Conservation (phyloP, 2,113 vertebrate genomes). For the Psittacus erithacus region DNA sequence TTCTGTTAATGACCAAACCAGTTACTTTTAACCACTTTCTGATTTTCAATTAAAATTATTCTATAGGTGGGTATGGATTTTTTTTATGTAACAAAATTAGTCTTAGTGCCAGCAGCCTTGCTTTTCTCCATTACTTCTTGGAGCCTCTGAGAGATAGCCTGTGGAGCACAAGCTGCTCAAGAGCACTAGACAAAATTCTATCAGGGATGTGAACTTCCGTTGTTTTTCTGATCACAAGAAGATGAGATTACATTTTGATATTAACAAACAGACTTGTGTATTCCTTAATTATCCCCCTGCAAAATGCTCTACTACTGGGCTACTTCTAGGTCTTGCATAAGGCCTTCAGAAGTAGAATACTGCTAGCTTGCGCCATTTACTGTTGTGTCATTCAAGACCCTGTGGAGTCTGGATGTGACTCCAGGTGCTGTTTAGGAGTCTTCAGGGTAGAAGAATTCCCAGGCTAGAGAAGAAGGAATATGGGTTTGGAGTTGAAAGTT, state of each 20-base stretch:
- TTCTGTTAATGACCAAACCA: background rate
- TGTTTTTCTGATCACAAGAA: background rate
- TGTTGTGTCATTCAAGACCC: background rate
- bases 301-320: background rate
- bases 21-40: background rate
- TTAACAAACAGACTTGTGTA: background rate
- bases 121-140: background rate
- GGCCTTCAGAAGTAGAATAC: background rate
- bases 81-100: background rate
- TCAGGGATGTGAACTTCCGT: background rate
- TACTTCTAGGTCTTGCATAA: background rate
- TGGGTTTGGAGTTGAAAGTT: background rate
- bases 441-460: background rate
- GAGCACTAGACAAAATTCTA: background rate
- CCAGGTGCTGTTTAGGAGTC: background rate
- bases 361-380: background rate
- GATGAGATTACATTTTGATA: background rate
- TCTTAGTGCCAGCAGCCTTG: background rate
- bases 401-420: background rate
- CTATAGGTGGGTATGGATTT: background rate
- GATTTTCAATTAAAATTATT: background rate
- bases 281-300: background rate
- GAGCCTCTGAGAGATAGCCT: background rate
- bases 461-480: background rate
- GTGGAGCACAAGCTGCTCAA: background rate